phyloP scores from a whole-genome alignment of 2,113 vertebrate genomes.

The Trogon melanurus region DNA sequence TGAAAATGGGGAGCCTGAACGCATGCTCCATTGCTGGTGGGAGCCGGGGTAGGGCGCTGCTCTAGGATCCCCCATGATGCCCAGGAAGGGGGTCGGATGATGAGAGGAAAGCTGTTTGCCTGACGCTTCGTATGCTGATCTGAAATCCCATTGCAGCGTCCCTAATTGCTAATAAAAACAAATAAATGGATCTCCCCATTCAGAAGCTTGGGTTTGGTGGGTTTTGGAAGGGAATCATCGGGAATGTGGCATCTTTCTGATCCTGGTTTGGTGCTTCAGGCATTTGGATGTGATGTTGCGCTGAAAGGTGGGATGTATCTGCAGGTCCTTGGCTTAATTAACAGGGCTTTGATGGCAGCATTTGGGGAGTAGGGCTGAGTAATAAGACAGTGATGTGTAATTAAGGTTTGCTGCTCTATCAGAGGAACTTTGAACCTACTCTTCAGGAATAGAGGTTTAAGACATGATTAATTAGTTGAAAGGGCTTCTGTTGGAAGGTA shows the following conservation, averaged over 20 bases:
- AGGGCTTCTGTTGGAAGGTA: background rate
- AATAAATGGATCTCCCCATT: background rate
- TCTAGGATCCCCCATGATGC: accelerated
- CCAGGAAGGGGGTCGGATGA: background rate
- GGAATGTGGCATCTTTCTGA: background rate
- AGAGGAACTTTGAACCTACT: background rate
- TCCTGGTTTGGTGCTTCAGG: background rate
- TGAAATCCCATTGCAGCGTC: background rate
- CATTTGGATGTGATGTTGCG: background rate
- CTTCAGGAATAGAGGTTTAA: background rate
- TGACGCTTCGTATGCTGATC: background rate
- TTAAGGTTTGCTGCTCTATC: slow-evolving; percentile 20
- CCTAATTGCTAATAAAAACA: background rate
- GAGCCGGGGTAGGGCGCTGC: accelerated
- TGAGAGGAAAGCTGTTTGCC: background rate
- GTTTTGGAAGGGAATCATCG: background rate
- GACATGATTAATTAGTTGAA: background rate
- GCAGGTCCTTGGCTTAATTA: background rate
- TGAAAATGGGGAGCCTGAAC: background rate
- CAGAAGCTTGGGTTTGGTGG: background rate
- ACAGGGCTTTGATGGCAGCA: background rate
- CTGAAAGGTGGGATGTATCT: background rate
- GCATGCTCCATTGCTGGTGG: background rate
- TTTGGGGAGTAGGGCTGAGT: background rate
- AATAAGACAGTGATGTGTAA: background rate